Evolutionary conservation across 2,797 vertebrate genomes (phyloP).

Genomic region (Phyllotis vaccarum): DNA sequence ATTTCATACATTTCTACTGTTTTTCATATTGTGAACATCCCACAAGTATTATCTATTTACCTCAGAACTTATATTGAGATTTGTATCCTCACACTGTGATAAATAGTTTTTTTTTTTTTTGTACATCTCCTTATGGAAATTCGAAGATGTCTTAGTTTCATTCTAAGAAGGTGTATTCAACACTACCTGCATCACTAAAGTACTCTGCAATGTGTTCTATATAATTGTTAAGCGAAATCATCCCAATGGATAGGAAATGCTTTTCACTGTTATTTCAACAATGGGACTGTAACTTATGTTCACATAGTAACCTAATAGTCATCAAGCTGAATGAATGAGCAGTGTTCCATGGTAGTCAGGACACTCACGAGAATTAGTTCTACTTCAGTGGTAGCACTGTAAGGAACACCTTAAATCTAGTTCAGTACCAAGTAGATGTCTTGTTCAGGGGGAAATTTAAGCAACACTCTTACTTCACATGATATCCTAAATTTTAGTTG

Average conservation of each 20-base stretch:
- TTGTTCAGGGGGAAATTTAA: neutral
- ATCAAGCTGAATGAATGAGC: neutral
- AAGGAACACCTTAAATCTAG: neutral
- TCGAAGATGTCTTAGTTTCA: neutral
- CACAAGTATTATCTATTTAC: neutral
- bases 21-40: constrained; percentile 5
- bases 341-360: neutral
- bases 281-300: neutral
- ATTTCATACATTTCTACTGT: constrained; percentile 7
- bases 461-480: neutral
- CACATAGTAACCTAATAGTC: neutral
- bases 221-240: neutral
- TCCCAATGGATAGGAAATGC: neutral
- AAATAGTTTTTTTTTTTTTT: constrained; percentile 19
- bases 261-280: neutral
- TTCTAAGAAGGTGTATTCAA: constrained; percentile 34
- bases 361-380: neutral
- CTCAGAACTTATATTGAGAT: neutral
- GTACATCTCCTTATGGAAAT: neutral
- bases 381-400: neutral
- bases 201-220: neutral
- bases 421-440: neutral
- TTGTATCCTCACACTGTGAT: neutral
- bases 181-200: neutral
- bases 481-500: neutral